Percentiles rank a stretch among this genome's conserved stretches.
Evolutionary conservation across 1,140 invertebrate genomes (phyloP).

Genomic region (Euglossa dilemma): DNA sequence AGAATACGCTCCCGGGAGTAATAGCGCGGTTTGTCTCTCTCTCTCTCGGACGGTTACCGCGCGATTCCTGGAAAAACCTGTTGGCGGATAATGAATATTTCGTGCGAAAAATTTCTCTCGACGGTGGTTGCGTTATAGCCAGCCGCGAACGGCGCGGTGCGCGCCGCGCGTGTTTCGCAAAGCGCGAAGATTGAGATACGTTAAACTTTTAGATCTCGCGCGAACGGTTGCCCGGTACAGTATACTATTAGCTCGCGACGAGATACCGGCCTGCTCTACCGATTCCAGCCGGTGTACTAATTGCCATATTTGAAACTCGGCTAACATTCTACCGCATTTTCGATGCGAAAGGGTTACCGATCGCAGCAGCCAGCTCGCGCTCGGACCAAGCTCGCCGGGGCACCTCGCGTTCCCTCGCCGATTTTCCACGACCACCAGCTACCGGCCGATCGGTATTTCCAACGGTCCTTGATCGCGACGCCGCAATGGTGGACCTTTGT

Average conservation of each 20-base stretch:
- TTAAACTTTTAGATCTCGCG: neutral
- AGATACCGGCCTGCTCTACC: no score
- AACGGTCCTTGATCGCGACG: slow-evolving; percentile 49
- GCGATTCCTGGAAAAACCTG: neutral
- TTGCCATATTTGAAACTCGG: no score
- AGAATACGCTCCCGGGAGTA: no score
- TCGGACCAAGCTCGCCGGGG: no score
- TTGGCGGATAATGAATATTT: neutral
- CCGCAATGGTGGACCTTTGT: slow-evolving; percentile 61
- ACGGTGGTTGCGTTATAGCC: neutral
- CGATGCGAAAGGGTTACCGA: no score
- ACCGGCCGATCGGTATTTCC: slow-evolving; percentile 44
- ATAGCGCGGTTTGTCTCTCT: no score
- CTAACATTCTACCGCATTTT: no score
- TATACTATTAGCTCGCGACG: no score
- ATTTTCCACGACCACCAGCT: neutral
- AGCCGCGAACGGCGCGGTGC: neutral
- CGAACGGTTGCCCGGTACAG: neutral
- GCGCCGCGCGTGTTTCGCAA: neutral
- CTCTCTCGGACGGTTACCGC: neutral
- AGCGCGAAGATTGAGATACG: slow-evolving; percentile 3
- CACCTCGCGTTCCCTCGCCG: neutral
- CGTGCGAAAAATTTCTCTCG: neutral
- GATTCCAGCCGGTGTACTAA: no score
- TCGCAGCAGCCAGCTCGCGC: no score